Conservation (phyloP, 2,888 invertebrate species). For the Gastrophysa polygoni region DNA sequence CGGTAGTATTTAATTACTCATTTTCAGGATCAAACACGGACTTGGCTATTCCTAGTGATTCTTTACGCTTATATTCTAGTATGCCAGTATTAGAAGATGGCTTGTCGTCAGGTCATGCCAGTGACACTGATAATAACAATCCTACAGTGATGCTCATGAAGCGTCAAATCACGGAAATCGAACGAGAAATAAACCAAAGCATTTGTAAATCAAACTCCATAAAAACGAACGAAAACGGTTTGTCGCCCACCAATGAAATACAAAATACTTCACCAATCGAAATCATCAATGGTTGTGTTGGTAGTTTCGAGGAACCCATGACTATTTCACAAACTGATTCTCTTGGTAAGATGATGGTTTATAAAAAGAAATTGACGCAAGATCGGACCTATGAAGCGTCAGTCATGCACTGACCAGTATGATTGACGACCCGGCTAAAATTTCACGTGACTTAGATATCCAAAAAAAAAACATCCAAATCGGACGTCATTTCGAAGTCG, state of each 20-base stretch:
- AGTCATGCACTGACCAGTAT: too few species aligned
- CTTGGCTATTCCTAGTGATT: conserved; percentile 67
- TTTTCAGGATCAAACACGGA: conserved; percentile 63
- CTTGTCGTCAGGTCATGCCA: conserved; percentile 90
- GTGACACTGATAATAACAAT: conserved; percentile 90
- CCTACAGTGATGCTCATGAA: conserved; percentile 69
- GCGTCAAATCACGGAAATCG: conserved; percentile 75
- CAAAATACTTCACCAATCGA: conserved; percentile 49
- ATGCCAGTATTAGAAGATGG: conserved; percentile 96
- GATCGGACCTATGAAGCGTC: too few species aligned
- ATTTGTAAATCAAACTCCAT: conserved; percentile 57
- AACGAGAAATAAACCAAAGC: conserved; percentile 71
- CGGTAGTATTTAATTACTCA: not conserved
- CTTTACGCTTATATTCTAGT: conserved; percentile 72
- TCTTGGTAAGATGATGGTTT: conserved; percentile 44
- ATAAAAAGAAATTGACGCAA: too few species aligned
- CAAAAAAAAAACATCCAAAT: too few species aligned
- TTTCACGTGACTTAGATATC: too few species aligned
- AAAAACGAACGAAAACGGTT: conserved; percentile 52
- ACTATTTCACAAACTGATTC: conserved; percentile 53
- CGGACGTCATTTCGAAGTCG: too few species aligned
- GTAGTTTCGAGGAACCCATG: conserved; percentile 53
- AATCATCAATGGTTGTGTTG: conserved; percentile 51
- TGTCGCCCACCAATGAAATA: conserved; percentile 50
- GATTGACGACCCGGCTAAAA: too few species aligned